A percentile compares a stretch with the other conserved stretches of the same genome.
phyloP scores from a whole-genome alignment of 2,113 vertebrate genomes.

The Rhagologus leucostigma region DNA sequence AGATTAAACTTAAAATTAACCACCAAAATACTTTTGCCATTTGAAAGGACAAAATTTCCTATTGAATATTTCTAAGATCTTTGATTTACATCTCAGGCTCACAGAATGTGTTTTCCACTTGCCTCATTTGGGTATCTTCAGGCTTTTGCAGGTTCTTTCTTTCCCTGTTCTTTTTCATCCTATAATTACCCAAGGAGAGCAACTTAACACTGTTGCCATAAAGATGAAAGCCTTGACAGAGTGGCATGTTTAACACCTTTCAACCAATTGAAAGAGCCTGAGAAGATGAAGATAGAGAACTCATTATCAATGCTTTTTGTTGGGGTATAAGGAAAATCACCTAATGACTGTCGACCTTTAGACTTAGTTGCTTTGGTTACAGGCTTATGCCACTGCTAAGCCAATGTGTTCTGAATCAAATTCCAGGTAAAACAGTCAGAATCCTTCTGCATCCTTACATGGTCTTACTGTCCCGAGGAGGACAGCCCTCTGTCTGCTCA shows the following conservation, averaged over 20 bases:
- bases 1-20: neutral
- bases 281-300: neutral
- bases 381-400: neutral
- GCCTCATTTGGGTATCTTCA: neutral
- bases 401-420: neutral
- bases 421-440: neutral
- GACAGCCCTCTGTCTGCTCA: conserved; percentile 16
- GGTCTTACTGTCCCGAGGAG: neutral
- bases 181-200: neutral
- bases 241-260: neutral
- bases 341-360: neutral
- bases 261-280: neutral
- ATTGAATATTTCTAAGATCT: neutral
- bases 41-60: neutral
- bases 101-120: neutral
- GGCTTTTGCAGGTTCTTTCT: neutral
- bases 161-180: neutral
- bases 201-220: neutral
- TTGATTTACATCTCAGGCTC: neutral
- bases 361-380: neutral
- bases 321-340: neutral
- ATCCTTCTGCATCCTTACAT: conserved; percentile 42
- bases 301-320: neutral
- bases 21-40: neutral
- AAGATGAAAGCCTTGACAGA: neutral